A percentile compares a stretch with the other conserved stretches of the same genome.
phyloP scores from a whole-genome alignment of 1,140 invertebrate genomes.

The Sinella curviseta region DNA sequence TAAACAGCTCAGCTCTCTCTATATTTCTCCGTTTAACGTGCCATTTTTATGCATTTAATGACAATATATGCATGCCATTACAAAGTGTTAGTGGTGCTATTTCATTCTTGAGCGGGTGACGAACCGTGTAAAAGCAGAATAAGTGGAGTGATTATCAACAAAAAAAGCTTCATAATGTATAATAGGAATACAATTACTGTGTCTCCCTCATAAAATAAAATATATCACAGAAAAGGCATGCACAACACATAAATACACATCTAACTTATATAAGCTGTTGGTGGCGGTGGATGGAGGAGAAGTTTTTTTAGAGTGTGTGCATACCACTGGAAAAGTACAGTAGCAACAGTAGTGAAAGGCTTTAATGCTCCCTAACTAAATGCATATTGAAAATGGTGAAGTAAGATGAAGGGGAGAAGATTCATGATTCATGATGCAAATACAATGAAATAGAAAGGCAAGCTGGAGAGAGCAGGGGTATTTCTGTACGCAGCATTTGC shows the following conservation, averaged over 20 bases:
- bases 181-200: neutral
- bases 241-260: too few relatives aligned
- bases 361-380: neutral
- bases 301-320: neutral
- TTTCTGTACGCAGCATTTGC: too few relatives aligned
- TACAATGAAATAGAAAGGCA: neutral
- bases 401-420: neutral
- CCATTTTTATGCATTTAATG: neutral
- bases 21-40: too few relatives aligned
- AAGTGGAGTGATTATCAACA: neutral
- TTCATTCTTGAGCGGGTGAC: neutral
- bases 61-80: neutral
- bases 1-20: too few relatives aligned
- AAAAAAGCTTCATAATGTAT: neutral
- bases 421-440: neutral
- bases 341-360: neutral
- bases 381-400: conserved; percentile 9
- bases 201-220: neutral
- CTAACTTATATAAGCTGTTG: too few relatives aligned
- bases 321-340: neutral
- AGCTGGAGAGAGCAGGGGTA: too few relatives aligned
- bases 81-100: too few relatives aligned
- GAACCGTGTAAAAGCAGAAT: neutral
- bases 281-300: too few relatives aligned
- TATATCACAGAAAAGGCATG: neutral